phyloP scores from a whole-genome alignment of 2,797 vertebrate species.

The Pempheris klunzingeri region DNA sequence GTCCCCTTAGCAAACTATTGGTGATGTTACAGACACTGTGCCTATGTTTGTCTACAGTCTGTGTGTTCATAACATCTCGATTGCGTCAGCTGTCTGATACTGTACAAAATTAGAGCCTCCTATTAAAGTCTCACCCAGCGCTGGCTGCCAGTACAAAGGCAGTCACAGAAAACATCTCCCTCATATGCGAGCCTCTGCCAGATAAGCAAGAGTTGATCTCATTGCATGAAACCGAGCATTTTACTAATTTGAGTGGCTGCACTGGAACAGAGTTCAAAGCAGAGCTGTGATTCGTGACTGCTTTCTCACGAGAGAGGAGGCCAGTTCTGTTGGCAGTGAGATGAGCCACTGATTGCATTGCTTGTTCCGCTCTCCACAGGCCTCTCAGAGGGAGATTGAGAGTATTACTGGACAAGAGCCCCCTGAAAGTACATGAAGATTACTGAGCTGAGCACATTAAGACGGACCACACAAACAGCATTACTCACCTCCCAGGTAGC shows the following conservation, averaged over 20 bases:
- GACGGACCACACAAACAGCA: slow-evolving; percentile 71
- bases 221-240: slow-evolving; percentile 74
- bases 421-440: slow-evolving; percentile 80
- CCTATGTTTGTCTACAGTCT: slow-evolving; percentile 44
- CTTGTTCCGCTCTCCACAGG: slow-evolving; percentile 74
- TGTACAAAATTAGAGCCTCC: slow-evolving; percentile 56
- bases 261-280: slow-evolving; percentile 82
- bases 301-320: slow-evolving; percentile 65
- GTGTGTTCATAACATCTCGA: slow-evolving; percentile 33
- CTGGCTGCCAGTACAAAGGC: slow-evolving; percentile 73
- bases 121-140: slow-evolving; percentile 58
- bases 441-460: slow-evolving; percentile 73
- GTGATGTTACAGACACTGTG: slow-evolving; percentile 24
- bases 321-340: slow-evolving; percentile 71
- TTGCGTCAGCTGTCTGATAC: slow-evolving; percentile 64
- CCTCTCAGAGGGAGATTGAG: slow-evolving; percentile 72
- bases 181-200: slow-evolving; percentile 70
- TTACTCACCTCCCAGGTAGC: slow-evolving; percentile 70
- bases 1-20: slow-evolving; percentile 20
- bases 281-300: slow-evolving; percentile 75
- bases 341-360: slow-evolving; percentile 80
- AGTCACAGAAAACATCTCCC: slow-evolving; percentile 56
- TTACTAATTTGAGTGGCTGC: slow-evolving; percentile 81
- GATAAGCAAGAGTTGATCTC: slow-evolving; percentile 75
- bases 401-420: slow-evolving; percentile 76